A percentile compares a stretch with the other conserved stretches of the same genome.
These are phyloP conservation scores for Graptemys geographica DNA, from an alignment of 2,797 vertebrate species.

Conservation along the genomic window DNA sequence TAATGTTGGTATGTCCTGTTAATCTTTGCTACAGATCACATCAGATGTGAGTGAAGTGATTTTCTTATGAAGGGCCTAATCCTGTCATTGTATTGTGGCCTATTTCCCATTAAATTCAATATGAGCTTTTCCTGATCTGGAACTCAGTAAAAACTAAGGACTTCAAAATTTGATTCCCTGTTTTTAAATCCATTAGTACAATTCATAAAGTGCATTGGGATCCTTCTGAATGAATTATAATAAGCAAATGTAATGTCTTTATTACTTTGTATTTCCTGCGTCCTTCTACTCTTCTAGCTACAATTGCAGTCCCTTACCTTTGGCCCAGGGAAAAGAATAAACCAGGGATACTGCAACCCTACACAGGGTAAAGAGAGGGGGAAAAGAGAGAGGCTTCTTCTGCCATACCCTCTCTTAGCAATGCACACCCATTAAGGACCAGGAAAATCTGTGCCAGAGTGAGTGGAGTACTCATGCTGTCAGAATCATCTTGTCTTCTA, in stretches of 20 bases:
- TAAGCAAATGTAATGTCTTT: accelerated
- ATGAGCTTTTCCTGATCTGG: not conserved
- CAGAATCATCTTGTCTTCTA: not conserved
- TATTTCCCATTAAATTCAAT: not conserved
- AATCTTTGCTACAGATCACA: not conserved
- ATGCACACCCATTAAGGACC: not conserved
- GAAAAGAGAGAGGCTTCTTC: not conserved
- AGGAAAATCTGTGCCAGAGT: not conserved
- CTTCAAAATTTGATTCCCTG: not conserved
- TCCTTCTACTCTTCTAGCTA: not conserved
- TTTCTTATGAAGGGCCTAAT: not conserved
- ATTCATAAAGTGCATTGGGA: not conserved
- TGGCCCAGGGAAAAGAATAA: not conserved
- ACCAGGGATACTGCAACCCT: not conserved
- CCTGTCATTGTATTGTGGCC: not conserved
- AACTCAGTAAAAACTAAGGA: not conserved
- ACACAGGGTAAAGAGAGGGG: accelerated
- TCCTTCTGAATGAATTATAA: accelerated
- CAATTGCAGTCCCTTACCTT: not conserved
- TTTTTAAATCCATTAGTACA: not conserved
- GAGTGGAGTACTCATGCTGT: not conserved
- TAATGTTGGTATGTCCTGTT: not conserved
- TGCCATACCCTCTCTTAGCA: not conserved
- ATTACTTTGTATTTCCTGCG: accelerated
- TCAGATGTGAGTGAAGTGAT: not conserved